phyloP scores from a whole-genome alignment of 2,797 vertebrate species.

The Scarus forsteni region DNA sequence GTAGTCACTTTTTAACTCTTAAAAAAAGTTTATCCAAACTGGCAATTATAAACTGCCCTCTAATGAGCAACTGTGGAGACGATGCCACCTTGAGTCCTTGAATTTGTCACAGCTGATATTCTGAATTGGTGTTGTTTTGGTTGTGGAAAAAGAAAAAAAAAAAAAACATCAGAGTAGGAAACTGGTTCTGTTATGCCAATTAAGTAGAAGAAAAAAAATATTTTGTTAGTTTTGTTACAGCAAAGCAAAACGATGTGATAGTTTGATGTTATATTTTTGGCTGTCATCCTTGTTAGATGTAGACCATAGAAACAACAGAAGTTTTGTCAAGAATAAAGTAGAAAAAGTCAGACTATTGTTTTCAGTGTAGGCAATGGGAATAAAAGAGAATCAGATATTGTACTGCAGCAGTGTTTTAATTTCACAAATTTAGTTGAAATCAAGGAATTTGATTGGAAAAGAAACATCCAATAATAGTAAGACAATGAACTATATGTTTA shows the following conservation, averaged over 20 bases:
- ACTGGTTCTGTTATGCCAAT: constrained; percentile 45
- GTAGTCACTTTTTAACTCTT: constrained; percentile 39
- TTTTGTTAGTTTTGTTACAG: constrained; percentile 36
- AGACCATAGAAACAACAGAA: constrained; percentile 13
- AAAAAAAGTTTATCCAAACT: constrained; percentile 47
- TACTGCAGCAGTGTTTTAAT: no score
- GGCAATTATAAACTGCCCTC: constrained; percentile 69
- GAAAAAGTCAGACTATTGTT: not conserved
- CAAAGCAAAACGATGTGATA: constrained; percentile 20
- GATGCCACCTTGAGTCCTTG: constrained; percentile 42
- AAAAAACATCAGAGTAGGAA: constrained; percentile 25
- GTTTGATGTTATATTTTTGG: constrained; percentile 16
- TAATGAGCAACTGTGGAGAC: constrained; percentile 66
- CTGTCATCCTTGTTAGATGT: constrained; percentile 13
- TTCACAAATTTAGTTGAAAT: no score
- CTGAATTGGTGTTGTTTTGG: constrained; percentile 47
- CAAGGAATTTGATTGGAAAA: no score
- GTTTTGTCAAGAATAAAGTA: constrained; percentile 1
- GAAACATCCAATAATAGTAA: no score
- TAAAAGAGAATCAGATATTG: not conserved
- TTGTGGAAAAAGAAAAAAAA: constrained; percentile 43
- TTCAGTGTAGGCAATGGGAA: not conserved
- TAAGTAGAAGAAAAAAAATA: constrained; percentile 30
- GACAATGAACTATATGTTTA: no score
- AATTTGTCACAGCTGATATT: constrained; percentile 33